Conservation (phyloP, 2,113 vertebrate species). For the Fulmarus glacialis region DNA sequence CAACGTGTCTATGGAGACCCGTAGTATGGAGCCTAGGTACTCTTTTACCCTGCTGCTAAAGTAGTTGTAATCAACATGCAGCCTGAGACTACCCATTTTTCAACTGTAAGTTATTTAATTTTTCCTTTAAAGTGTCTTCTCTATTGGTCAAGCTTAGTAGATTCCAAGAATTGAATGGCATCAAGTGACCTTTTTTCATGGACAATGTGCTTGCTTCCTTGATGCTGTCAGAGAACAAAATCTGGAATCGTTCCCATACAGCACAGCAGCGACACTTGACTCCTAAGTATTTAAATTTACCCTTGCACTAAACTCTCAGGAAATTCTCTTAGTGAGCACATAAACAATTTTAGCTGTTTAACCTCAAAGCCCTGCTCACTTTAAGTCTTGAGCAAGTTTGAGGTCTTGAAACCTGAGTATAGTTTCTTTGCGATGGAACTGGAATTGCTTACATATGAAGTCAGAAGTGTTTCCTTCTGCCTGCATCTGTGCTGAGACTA, state of each 20-base stretch:
- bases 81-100: neutral
- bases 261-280: neutral
- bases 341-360: neutral
- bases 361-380: neutral
- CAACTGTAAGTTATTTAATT: neutral
- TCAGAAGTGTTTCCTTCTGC: slow-evolving; percentile 11
- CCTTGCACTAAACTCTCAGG: neutral
- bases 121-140: neutral
- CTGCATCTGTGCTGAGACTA: neutral
- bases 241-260: fast-evolving
- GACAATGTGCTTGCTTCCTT: neutral
- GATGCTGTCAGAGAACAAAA: neutral
- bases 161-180: neutral
- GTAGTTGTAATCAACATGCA: neutral
- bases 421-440: neutral
- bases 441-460: neutral
- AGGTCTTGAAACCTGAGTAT: neutral
- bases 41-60: neutral
- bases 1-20: neutral
- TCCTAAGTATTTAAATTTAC: neutral
- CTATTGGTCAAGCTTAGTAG: neutral
- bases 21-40: neutral
- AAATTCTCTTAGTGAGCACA: neutral
- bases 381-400: neutral
- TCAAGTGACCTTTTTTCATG: neutral